phyloP scores from a whole-genome alignment of 2,888 invertebrate genomes.

The Leptura quadrifasciata region DNA sequence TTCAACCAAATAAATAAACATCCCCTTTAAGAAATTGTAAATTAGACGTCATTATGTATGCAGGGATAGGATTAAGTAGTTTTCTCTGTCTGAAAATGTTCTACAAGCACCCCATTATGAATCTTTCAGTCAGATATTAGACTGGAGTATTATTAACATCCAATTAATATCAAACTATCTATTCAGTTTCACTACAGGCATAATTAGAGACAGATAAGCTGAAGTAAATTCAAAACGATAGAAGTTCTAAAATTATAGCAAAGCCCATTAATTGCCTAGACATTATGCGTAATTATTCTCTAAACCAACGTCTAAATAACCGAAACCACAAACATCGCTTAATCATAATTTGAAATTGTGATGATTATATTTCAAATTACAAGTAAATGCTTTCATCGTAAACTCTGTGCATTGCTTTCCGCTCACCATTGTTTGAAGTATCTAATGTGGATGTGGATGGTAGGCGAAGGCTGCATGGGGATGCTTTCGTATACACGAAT shows the following conservation, averaged over 20 bases:
- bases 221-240: conserved; percentile 33
- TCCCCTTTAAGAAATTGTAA: too few species aligned
- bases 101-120: not conserved
- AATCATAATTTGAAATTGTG: conserved; percentile 56
- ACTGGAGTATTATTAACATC: conserved; percentile 19
- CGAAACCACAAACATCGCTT: conserved; percentile 51
- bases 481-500: too few species aligned
- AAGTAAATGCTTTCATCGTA: conserved; percentile 55
- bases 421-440: conserved; percentile 44
- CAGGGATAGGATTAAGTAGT: too few species aligned
- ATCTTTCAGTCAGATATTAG: not conserved
- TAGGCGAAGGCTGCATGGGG: not conserved
- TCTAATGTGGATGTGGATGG: conserved; percentile 28
- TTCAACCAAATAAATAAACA: too few species aligned
- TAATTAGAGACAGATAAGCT: conserved; percentile 39
- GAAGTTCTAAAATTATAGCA: conserved; percentile 39
- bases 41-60: too few species aligned
- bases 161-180: conserved; percentile 26
- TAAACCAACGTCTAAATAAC: conserved; percentile 48
- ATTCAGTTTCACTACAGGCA: conserved; percentile 15
- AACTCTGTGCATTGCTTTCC: conserved; percentile 42
- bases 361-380: conserved; percentile 56
- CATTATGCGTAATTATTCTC: conserved; percentile 55
- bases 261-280: conserved; percentile 54
- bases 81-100: not conserved